Base-by-base conservation (phyloP, 1,140 invertebrate genomes). In the Ridgeia piscesae region DNA sequence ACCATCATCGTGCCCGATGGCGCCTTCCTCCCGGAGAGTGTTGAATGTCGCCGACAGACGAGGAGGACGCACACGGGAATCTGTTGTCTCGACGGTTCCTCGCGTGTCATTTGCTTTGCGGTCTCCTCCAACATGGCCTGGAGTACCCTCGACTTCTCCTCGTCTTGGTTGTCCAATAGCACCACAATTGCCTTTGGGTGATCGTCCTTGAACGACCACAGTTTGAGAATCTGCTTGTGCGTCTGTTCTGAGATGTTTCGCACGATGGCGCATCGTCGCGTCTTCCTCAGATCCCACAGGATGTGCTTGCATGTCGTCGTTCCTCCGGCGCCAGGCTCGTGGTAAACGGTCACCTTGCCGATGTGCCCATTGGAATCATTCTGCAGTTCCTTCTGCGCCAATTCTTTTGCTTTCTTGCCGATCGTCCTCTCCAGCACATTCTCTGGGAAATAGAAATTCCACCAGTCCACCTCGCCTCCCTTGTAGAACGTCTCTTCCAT, bases 241-340 rank as follows among this genome's bases (percentile, higher is more conserved):
- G 94, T 94, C 91, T 94, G 91, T n/a, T 94, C 92, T 21, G 93
- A 93, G 31, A 94, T 93, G 92, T 93, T 92, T 50, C 94, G 93
- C 11, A 94, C 92, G 89, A 94, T 89, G 92, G 94, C 94, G 91
- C 94, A 94, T 90, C 94, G 92, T 50, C 94, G 94, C 34, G 91
- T 77, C 88, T 93, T 91, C 42, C 93, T 92, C 33, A 94, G 91
- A 34, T 94, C 94, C 94, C 94, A 95, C 21, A 95, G 91, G 6
- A 94, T 90, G 34, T 94, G 93, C 88, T 93, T 94, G 34, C 94
- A 94, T 48, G 94, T 93, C 1, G 94, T 95, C 0, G 94, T 94
- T 31, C 94, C 94, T 14, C 94, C 94, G 1, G 94, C 93, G 0
- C 94, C 94, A 27, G 94, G 94, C 91, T 95, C 94, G 91, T 95